Base-by-base conservation (phyloP, 2,113 vertebrate species). In the Gallinago paraguaiae region DNA sequence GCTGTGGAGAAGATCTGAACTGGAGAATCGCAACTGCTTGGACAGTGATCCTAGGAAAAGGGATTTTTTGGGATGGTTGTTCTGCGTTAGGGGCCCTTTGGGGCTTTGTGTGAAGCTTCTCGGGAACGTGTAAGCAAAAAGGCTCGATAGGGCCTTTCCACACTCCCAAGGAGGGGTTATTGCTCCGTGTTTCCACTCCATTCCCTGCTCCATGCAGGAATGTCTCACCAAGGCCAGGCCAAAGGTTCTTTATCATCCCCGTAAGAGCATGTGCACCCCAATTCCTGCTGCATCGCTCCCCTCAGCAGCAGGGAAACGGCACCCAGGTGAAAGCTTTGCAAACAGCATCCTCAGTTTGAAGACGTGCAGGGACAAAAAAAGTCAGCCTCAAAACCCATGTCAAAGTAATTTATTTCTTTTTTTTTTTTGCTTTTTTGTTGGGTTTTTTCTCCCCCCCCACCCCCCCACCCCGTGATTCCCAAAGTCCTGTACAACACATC, bases 321-420 rank as follows among this genome's bases (percentile, higher is more conserved):
- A 2, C 33, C 24, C 2, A 3, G 3, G 25, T 8, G 24, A 45
- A 11, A 28, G 15, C 53, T 67, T 16, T 11, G 57, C 37, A 13
- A 48, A 24, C 17, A n/a, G 0, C 10, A 1, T 7, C 43, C 46
- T 2, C 6, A 8, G 10, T 27, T 5, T 14, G 67, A 61, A 46
- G 9, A 35, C 1, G 37, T 1, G 33, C 51, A 11, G 4, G 25
- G 35, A 51, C 13, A 25, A 80, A 64, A 74, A 82, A 74, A 81
- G 2, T 27, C 31, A 14, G 8, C 17, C 61, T 53, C 54, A 11
- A 13, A 54, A 18, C 31, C 64, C 90, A 54, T 23, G 77, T 83
- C 56, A 90, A 95, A 95, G 61, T 63, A 56, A 39, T 93, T 97
- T 97, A 86, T 97, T 97, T 86, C 1, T 35, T 77, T 94, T 93